Evolutionary conservation across 1,140 invertebrate species (phyloP), one percentile per base, ranked within the genome.

Genomic region (Physella acuta): DNA sequence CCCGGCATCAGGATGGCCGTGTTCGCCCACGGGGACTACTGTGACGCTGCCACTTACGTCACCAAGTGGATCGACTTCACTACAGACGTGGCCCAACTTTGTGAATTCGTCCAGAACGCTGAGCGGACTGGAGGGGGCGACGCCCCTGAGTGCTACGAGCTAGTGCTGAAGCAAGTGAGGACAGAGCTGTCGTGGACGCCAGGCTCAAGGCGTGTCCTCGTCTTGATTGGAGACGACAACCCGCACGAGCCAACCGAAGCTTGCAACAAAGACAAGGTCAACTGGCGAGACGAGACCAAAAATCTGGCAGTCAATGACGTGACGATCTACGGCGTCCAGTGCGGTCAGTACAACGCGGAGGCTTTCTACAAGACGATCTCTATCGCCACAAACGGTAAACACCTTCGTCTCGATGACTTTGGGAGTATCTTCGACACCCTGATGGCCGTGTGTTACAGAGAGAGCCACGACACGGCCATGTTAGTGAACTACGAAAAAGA

Each of bases 21-120:
- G 11, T 59, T 78, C 49, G 78, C 76, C 8, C 77, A 79, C 62
- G 79, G 77, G 0, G 79, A 81, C 59, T 81, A 80, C 65, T 75
- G 75, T 34, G 79, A 82, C 60, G 68, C 72, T 39, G 60, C 72
- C 37, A 24, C 71, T 2, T 82, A 82, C 59, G 66, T 82, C 14
- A 81, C 79, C 24, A 79, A 81, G 63, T 71, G 77, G 62, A 52
- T 78, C 5, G 78, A 81, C 63, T 75, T 82, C 24, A 77, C 76
- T 11, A 73, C 8, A 73, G 71, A n/a, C n/a, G n/a, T n/a, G n/a
- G n/a, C n/a, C n/a, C n/a, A n/a, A n/a, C n/a, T n/a, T n/a, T n/a
- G n/a, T 63, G 39, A 80, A 14, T 82, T 82, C 66, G 75, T 83
- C 44, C 75, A 78, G 2, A 70, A 72, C 26, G 74, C 76, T 37